Base-by-base conservation (phyloP, 2,888 invertebrate species). In the Drosophila atroscutellata region DNA sequence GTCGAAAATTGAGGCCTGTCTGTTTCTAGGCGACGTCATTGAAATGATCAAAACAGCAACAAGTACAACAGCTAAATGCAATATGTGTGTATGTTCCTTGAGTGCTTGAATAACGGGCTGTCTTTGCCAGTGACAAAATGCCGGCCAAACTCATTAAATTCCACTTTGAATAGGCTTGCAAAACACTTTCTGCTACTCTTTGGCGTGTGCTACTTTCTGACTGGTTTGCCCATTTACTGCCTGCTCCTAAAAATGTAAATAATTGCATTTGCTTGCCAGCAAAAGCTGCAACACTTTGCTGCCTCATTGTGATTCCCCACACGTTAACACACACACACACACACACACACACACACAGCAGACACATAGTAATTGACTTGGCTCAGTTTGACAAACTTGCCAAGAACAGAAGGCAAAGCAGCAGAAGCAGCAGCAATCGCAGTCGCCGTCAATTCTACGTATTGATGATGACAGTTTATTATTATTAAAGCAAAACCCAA, bases 391-490 rank as follows among this genome's bases (percentile, higher is more conserved):
- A 61, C 52, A 58, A 58, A 34, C 30, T 51, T 51, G 56, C 24
- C 54, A 47, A 28, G 8, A 71, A 32, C 49, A 9, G 18, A 49
- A 34, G 32, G n/a, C 24, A 24, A 18, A 39, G 13, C 34, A 37
- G 34, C 26, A n/a, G n/a, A n/a, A n/a, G n/a, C n/a, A n/a, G n/a
- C n/a, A 39, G 26, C 51, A 59, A 30, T 30, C 37, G 57, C 60
- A 51, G 63, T 60, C 24, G 60, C 56, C 73, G 72, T 70, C 72
- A 71, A 64, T 65, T 73, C 70, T 42, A 50, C 39, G 67, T 67
- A 76, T 76, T 80, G 81, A 77, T 75, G 88, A 83, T 80, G 81
- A 85, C 86, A 85, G 86, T 72, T 79, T 87, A 87, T 89, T 79
- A 85, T 89, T 89, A 85, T 84, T 76, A 81, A 87, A 87, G 81